Conservation (phyloP, 2,888 invertebrate genomes). For the Ecliptopera silaceata region DNA sequence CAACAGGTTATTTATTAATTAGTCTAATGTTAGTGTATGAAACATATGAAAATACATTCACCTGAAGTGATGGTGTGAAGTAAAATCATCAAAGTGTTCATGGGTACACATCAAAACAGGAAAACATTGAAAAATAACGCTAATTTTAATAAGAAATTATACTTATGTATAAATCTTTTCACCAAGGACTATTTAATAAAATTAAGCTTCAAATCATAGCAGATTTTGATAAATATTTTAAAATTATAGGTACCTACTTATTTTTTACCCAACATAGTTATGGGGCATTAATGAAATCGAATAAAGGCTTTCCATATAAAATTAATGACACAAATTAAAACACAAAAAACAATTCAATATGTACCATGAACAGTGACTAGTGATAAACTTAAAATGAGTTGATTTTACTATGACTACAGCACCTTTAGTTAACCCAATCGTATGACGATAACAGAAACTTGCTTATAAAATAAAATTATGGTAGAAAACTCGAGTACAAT, state of each 20-base stretch:
- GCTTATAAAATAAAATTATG: background rate
- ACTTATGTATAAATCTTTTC: too few species aligned
- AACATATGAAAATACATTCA: slow-evolving; percentile 37
- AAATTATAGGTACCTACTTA: too few species aligned
- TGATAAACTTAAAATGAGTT: slow-evolving; percentile 34
- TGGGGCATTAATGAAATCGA: too few species aligned
- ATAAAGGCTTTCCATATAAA: too few species aligned
- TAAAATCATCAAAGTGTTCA: slow-evolving; percentile 10
- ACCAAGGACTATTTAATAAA: too few species aligned
- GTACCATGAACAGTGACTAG: slow-evolving; percentile 44
- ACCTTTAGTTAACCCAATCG: slow-evolving; percentile 47
- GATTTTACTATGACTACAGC: slow-evolving; percentile 45
- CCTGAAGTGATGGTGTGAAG: slow-evolving; percentile 10
- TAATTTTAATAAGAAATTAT: too few species aligned
- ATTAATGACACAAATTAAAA: too few species aligned
- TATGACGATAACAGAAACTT: slow-evolving; percentile 16
- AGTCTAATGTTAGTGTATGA: slow-evolving; percentile 11
- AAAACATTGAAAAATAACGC: too few species aligned
- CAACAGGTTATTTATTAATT: slow-evolving; percentile 30
- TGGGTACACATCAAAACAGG: slow-evolving; percentile 24
- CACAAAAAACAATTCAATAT: background rate
- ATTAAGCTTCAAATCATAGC: too few species aligned
- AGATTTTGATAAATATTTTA: too few species aligned
- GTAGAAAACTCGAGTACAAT: background rate
- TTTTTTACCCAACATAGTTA: too few species aligned